Evolutionary conservation across 2,888 invertebrate genomes (phyloP), one percentile per base, ranked within the genome.

Genomic region (Drosophila seclusa): DNA sequence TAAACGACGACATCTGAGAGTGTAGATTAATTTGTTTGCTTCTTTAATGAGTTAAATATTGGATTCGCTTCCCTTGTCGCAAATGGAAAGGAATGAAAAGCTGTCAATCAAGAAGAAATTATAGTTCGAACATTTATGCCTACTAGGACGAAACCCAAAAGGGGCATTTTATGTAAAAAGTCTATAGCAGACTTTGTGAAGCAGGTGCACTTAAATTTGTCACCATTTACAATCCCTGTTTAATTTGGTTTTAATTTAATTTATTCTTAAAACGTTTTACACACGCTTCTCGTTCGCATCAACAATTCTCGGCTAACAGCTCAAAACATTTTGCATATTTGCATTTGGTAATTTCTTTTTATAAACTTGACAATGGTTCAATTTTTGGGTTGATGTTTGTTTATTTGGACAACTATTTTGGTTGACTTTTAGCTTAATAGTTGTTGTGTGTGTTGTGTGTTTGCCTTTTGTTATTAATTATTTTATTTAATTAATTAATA

Each of bases 401-500:
- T 80, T 87, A 83, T 91, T 91, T 85, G 76, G 76, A 73, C 74
- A 87, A 85, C 86, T 85, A 84, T 68, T 78, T 21, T 86, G 82
- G 90, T 87, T 91, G 89, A 90, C 91, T 89, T 90, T 91, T 87
- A 85, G 85, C 90, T 90, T 91, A 91, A 78, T 83, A 86, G 87
- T 82, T 80, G 73, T 74, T 69, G 50, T 67, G 59, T 78, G 68
- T 79, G 59, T 76, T 36, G 34, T 54, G 10, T 54, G 54, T 72
- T 59, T 70, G 61, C 49, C 59, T 18, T 60, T 45, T 62, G 75
- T 84, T 81, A 87, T 87, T 82, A 84, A 82, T 88, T 78, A 75
- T 76, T 87, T 87, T 84, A 84, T 78, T 88, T 73, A 80, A 76
- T 80, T 89, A 87, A 77, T 83, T 83, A 89, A 83, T 85, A 85